phyloP scores from a whole-genome alignment of 2,113 vertebrate species.

The Microcebus ravelobensis region DNA sequence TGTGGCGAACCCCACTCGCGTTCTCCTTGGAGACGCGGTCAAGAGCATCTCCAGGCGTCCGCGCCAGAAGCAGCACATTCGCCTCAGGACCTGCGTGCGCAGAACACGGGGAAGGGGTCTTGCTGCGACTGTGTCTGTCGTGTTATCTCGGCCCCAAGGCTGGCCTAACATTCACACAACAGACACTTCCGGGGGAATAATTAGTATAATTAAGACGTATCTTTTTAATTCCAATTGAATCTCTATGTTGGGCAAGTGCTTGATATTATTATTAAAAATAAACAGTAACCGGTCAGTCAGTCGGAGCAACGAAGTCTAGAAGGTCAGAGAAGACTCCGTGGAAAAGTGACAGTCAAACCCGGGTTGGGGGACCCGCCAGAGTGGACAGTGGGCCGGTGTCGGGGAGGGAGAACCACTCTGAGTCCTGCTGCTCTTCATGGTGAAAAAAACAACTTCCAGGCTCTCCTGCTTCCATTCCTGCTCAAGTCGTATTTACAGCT shows the following conservation, averaged over 20 bases:
- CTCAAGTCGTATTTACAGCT: background rate
- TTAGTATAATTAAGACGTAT: background rate
- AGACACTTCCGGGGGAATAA: background rate
- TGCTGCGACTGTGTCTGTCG: background rate
- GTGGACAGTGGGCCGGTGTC: rapidly evolving
- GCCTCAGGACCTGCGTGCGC: background rate
- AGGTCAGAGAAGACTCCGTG: background rate
- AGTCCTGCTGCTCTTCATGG: rapidly evolving
- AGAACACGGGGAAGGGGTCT: rapidly evolving
- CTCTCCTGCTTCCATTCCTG: rapidly evolving
- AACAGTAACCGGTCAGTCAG: background rate
- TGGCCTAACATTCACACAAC: background rate
- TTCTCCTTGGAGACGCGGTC: background rate
- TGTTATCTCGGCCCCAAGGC: background rate
- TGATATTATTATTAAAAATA: background rate
- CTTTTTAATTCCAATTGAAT: background rate
- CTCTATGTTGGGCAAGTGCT: background rate
- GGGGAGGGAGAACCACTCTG: too few relatives aligned
- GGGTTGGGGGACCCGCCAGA: background rate
- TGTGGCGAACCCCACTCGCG: rapidly evolving
- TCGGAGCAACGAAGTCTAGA: background rate
- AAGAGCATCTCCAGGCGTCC: background rate
- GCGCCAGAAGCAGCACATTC: background rate
- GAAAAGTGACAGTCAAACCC: too few relatives aligned
- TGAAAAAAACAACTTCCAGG: rapidly evolving